Percentiles rank a stretch among this genome's conserved stretches.
phyloP scores from a whole-genome alignment of 2,113 vertebrate species.

The Chaenocephalus aceratus region DNA sequence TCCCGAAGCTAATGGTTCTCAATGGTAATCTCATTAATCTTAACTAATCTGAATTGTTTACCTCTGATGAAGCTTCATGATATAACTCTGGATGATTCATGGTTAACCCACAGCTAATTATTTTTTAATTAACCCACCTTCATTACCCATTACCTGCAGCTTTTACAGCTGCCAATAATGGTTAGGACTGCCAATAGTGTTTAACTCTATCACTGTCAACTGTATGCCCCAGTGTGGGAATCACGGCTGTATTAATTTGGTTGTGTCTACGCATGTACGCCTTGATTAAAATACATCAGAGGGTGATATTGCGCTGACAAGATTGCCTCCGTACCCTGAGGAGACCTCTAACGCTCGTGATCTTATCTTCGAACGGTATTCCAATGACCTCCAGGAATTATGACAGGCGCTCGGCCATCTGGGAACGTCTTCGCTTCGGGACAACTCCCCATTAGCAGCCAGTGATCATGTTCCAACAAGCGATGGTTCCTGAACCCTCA shows the following conservation, averaged over 20 bases:
- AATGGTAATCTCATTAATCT: background rate
- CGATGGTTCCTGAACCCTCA: slow-evolving; percentile 48
- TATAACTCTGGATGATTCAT: slow-evolving; percentile 10
- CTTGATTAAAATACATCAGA: slow-evolving; percentile 62
- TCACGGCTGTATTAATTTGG: slow-evolving; percentile 39
- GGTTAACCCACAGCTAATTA: slow-evolving; percentile 12
- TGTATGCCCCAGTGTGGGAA: slow-evolving; percentile 20
- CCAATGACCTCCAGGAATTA: slow-evolving; percentile 57
- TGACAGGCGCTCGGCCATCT: slow-evolving; percentile 35
- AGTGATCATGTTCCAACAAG: slow-evolving; percentile 57
- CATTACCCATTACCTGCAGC: slow-evolving; percentile 22
- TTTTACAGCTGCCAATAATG: slow-evolving; percentile 34
- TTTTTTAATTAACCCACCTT: slow-evolving; percentile 40
- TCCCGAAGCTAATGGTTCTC: background rate
- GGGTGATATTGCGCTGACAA: slow-evolving; percentile 37
- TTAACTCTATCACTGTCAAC: slow-evolving; percentile 45
- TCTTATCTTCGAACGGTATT: slow-evolving; percentile 47
- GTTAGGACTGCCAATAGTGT: slow-evolving; percentile 33
- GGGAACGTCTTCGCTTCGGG: slow-evolving; percentile 55
- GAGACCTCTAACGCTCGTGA: slow-evolving; percentile 39
- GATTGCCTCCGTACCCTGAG: slow-evolving; percentile 18
- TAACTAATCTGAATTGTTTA: slow-evolving; percentile 9
- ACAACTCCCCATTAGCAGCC: slow-evolving; percentile 46
- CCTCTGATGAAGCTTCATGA: background rate
- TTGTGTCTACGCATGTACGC: slow-evolving; percentile 27